Percentiles rank a stretch among this genome's conserved stretches.
Conservation (phyloP, 2,888 invertebrate species). For the Drosophila glabriapex region DNA sequence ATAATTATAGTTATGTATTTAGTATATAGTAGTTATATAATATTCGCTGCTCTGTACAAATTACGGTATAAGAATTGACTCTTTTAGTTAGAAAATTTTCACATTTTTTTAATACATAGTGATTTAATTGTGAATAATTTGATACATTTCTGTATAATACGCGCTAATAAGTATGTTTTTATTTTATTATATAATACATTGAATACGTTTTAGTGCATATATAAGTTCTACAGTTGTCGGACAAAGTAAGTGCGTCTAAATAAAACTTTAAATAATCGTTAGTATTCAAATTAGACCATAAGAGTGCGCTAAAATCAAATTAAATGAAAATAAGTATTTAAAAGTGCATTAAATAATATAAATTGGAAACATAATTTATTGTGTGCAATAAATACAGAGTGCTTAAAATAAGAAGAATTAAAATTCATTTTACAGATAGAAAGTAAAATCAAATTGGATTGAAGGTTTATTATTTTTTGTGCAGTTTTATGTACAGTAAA, state of each 20-base stretch:
- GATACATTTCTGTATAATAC: slow-evolving; percentile 53
- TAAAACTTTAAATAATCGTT: neutral
- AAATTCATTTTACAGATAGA: neutral
- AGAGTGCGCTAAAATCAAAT: neutral
- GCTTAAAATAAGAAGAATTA: neutral
- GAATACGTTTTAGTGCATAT: slow-evolving; percentile 14
- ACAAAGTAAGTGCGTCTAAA: slow-evolving; percentile 58
- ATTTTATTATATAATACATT: slow-evolving; percentile 47
- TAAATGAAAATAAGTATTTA: neutral
- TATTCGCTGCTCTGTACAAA: slow-evolving; percentile 84
- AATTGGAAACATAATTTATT: neutral
- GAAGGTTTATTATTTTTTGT: neutral
- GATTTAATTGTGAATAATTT: slow-evolving; percentile 75
- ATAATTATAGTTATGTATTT: slow-evolving; percentile 20
- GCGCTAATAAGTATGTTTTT: slow-evolving; percentile 22
- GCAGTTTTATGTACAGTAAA: slow-evolving; percentile 21
- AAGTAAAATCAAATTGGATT: neutral
- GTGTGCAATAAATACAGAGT: slow-evolving; percentile 3
- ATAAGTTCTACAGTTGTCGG: slow-evolving; percentile 14
- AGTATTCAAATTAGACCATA: neutral
- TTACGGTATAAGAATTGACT: slow-evolving; percentile 86
- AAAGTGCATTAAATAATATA: slow-evolving; percentile 6
- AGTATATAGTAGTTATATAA: slow-evolving; percentile 33
- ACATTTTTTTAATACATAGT: slow-evolving; percentile 83
- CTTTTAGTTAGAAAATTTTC: slow-evolving; percentile 86